A percentile compares a stretch with the other conserved stretches of the same genome.
phyloP scores from a whole-genome alignment of 2,888 invertebrate species.

The Leptopilina drosophilae region DNA sequence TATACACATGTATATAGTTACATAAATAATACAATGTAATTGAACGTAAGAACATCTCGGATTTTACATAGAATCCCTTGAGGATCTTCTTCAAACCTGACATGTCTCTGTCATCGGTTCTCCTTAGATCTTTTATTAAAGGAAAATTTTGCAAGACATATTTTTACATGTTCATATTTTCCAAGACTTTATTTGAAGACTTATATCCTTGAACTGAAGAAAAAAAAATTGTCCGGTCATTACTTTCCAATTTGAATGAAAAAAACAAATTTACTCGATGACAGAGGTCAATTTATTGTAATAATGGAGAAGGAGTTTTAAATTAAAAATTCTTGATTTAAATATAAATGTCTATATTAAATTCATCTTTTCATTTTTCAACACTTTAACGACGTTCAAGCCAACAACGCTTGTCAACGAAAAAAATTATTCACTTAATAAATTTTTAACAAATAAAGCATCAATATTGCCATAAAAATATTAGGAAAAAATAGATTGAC shows the following conservation, averaged over 20 bases:
- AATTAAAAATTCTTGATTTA: neutral
- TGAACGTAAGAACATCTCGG: slow-evolving; percentile 8
- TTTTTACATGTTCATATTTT: slow-evolving; percentile 27
- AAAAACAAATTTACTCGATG: neutral
- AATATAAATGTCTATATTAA: no score
- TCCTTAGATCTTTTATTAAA: slow-evolving; percentile 10
- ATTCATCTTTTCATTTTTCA: no score
- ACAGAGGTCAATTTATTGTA: neutral
- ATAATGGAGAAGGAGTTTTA: neutral
- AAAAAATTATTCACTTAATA: no score
- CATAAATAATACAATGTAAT: slow-evolving; percentile 14
- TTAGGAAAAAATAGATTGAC: no score
- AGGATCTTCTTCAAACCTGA: slow-evolving; percentile 17
- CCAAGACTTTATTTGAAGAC: neutral
- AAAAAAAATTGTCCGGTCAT: neutral
- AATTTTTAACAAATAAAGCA: no score
- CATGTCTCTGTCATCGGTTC: slow-evolving; percentile 11
- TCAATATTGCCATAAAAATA: no score
- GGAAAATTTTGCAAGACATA: slow-evolving; percentile 21
- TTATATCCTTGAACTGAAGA: neutral
- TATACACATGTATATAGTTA: no score
- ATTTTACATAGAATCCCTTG: slow-evolving; percentile 28
- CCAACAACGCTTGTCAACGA: no score
- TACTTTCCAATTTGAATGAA: slow-evolving; percentile 18
- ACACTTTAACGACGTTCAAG: no score